These are phyloP conservation scores for Matsumurasca onukii DNA, from an alignment of 1,140 invertebrate genomes.

Conservation along the genomic window DNA sequence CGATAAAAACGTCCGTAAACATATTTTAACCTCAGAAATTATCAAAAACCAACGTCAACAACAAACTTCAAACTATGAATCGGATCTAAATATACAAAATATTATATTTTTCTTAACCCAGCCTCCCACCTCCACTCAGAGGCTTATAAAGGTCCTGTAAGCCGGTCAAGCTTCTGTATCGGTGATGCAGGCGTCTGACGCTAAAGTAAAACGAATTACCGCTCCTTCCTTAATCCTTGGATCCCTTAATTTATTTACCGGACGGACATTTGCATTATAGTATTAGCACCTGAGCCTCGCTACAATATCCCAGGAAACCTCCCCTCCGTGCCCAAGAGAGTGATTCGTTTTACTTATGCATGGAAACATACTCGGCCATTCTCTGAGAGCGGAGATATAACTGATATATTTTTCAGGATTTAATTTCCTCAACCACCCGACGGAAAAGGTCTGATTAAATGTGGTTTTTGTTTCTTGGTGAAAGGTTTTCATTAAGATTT, in stretches of 20 bases:
- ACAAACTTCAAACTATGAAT: too few relatives aligned
- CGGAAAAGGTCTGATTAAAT: slow-evolving; percentile 18
- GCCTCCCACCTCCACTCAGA: too few relatives aligned
- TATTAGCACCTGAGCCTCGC: slow-evolving; percentile 17
- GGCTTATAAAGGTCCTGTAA: too few relatives aligned
- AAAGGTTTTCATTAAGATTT: background rate
- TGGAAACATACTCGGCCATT: slow-evolving; percentile 14
- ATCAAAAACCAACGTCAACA: too few relatives aligned
- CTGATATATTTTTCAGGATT: slow-evolving; percentile 19
- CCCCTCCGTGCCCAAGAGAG: slow-evolving; percentile 7
- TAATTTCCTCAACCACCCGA: slow-evolving; percentile 22
- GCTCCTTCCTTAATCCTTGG: slow-evolving; percentile 24
- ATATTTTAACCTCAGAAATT: too few relatives aligned
- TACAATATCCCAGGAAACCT: slow-evolving; percentile 9
- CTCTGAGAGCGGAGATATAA: slow-evolving; percentile 7
- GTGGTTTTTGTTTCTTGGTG: slow-evolving; percentile 3
- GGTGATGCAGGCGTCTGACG: too few relatives aligned
- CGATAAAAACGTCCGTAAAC: too few relatives aligned
- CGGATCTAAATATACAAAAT: too few relatives aligned
- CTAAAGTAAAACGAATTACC: slow-evolving; percentile 23
- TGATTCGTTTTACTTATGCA: slow-evolving; percentile 26
- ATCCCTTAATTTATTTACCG: slow-evolving; percentile 26
- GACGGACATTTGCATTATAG: slow-evolving; percentile 26
- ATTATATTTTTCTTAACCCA: too few relatives aligned
- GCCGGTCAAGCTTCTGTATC: too few relatives aligned